A percentile compares a stretch with the other conserved stretches of the same genome.
phyloP scores from a whole-genome alignment of 1,140 invertebrate species.

The Camponotus pennsylvanicus region DNA sequence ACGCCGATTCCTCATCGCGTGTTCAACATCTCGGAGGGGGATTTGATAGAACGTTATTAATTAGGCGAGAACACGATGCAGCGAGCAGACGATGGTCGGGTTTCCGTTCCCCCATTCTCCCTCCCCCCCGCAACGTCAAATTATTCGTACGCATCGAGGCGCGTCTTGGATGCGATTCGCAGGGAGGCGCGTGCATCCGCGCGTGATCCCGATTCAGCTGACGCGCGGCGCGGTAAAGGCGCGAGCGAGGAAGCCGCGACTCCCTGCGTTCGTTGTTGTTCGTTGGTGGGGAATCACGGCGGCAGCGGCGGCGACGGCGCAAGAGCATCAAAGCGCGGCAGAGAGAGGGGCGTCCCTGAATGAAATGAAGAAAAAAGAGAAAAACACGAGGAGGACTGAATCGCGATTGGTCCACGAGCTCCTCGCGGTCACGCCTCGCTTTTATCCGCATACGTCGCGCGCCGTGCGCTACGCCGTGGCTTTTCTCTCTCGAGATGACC shows the following conservation, averaged over 20 bases:
- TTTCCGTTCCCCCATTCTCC: background rate
- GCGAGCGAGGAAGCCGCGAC: constrained; percentile 39
- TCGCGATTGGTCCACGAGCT: constrained; percentile 79
- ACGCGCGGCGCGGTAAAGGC: constrained; percentile 46
- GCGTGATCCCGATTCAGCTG: constrained; percentile 78
- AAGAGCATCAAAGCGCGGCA: constrained; percentile 30
- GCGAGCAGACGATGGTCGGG: background rate
- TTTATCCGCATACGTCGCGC: constrained; percentile 67
- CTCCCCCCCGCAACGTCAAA: constrained; percentile 58
- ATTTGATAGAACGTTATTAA: constrained; percentile 39
- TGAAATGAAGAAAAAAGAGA: constrained; percentile 68
- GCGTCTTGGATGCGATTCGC: constrained; percentile 64
- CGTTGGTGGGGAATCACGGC: constrained; percentile 76
- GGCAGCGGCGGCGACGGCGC: constrained; percentile 54
- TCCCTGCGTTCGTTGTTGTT: background rate
- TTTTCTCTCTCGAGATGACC: constrained; percentile 28
- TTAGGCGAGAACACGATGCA: background rate
- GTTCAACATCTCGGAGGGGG: background rate
- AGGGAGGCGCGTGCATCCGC: constrained; percentile 67
- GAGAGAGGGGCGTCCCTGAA: constrained; percentile 61
- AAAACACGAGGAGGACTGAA: constrained; percentile 67
- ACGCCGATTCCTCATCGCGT: background rate
- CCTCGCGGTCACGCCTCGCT: constrained; percentile 79
- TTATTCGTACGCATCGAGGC: constrained; percentile 48
- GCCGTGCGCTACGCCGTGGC: constrained; percentile 3